These are phyloP conservation scores for Drosophila grimshawi DNA, from an alignment of 1,140 invertebrate genomes.

Conservation along the genomic window DNA sequence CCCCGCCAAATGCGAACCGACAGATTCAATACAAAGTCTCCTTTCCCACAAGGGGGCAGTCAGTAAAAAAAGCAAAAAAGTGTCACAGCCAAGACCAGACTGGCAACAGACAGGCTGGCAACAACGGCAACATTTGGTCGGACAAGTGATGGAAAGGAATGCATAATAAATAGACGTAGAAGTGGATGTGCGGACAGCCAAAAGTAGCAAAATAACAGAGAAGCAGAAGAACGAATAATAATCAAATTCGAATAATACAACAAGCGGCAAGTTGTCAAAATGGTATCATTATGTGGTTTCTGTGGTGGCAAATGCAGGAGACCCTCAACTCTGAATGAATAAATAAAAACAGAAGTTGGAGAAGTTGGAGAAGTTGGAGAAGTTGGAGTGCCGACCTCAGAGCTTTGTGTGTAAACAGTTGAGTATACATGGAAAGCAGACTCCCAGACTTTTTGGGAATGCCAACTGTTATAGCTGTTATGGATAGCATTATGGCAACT, in stretches of 20 bases:
- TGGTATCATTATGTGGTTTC: background rate
- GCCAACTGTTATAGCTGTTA: too few relatives aligned
- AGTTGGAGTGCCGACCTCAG: too few relatives aligned
- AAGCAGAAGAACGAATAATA: conserved; percentile 48
- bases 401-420: too few relatives aligned
- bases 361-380: too few relatives aligned
- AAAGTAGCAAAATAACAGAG: background rate
- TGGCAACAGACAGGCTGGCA: conserved; percentile 12
- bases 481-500: too few relatives aligned
- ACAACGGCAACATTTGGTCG: conserved; percentile 53
- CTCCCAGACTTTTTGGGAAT: too few relatives aligned
- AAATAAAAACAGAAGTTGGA: too few relatives aligned
- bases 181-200: conserved; percentile 27
- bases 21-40: conserved; percentile 31
- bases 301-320: too few relatives aligned
- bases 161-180: conserved; percentile 60
- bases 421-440: too few relatives aligned
- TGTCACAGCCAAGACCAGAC: conserved; percentile 60
- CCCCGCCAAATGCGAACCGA: conserved; percentile 41
- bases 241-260: conserved; percentile 61
- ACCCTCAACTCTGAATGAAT: too few relatives aligned
- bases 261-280: conserved; percentile 21
- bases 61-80: conserved; percentile 30
- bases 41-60: background rate
- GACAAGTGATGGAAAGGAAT: conserved; percentile 52